Conservation (phyloP, 2,113 vertebrate species). For the Numida meleagris region DNA sequence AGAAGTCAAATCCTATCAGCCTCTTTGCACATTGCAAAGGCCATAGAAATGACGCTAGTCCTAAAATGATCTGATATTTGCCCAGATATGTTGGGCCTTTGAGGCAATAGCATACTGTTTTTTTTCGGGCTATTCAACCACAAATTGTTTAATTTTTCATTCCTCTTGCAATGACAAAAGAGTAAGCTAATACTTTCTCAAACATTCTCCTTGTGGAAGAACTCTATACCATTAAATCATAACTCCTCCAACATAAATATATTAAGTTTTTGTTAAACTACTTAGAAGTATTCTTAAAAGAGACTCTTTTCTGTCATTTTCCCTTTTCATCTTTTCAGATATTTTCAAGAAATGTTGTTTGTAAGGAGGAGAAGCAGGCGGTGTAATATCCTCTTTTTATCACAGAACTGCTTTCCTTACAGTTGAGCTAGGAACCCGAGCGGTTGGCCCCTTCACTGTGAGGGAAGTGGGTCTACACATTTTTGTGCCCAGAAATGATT, state of each 20-base stretch:
- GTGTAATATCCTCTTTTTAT: not conserved
- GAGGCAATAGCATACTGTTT: not conserved
- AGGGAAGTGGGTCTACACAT: not conserved
- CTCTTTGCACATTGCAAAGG: not conserved
- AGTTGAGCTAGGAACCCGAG: not conserved
- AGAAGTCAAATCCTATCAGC: not conserved
- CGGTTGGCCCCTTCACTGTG: rapidly evolving
- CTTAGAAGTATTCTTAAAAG: not conserved
- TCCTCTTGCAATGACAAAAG: rapidly evolving
- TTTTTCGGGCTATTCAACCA: not conserved
- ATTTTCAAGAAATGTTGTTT: not conserved
- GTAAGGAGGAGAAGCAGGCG: not conserved
- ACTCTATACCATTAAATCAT: not conserved
- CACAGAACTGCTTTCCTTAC: not conserved
- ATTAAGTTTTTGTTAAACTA: not conserved
- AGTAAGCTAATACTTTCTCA: not conserved
- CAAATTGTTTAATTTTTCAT: not conserved
- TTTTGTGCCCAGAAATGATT: not conserved
- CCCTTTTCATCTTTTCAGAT: not conserved
- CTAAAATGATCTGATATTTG: not conserved
- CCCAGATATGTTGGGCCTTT: not conserved
- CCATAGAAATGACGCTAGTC: not conserved
- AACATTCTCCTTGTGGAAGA: not conserved
- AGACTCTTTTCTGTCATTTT: not conserved
- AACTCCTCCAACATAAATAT: not conserved